phyloP scores from a whole-genome alignment of 2,888 invertebrate species.

The Sminthurides aquaticus region DNA sequence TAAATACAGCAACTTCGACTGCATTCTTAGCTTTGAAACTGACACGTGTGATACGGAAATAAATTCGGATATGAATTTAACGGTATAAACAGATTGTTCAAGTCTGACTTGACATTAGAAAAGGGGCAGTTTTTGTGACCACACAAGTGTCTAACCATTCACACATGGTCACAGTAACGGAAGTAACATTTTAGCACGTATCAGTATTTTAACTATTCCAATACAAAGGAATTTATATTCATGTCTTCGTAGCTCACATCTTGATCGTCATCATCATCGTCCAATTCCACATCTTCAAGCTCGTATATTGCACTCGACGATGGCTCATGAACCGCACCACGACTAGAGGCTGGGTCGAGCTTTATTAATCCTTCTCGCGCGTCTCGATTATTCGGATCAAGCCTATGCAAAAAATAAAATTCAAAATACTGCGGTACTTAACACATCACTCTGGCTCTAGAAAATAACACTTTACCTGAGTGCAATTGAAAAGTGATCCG shows the following conservation, averaged over 20 bases:
- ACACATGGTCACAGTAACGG: too few relatives aligned
- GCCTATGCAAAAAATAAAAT: constrained; percentile 46
- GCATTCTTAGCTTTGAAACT: too few relatives aligned
- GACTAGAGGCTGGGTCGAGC: constrained; percentile 52
- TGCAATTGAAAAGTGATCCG: constrained; percentile 61
- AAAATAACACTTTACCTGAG: constrained; percentile 51
- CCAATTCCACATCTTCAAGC: constrained; percentile 36
- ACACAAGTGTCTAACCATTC: too few relatives aligned
- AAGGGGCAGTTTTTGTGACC: too few relatives aligned
- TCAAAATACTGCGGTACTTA: neutral
- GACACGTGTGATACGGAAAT: too few relatives aligned
- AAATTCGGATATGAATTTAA: too few relatives aligned
- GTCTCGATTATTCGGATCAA: constrained; percentile 59
- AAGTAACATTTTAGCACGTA: too few relatives aligned
- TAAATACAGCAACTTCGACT: too few relatives aligned
- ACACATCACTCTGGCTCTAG: neutral
- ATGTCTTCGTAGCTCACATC: constrained; percentile 18
- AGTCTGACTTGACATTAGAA: too few relatives aligned
- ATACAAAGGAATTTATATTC: constrained; percentile 15
- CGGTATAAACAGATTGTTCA: too few relatives aligned
- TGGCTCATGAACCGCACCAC: constrained; percentile 28
- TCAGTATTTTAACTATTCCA: neutral
- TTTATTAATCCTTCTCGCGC: constrained; percentile 60
- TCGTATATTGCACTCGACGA: constrained; percentile 29
- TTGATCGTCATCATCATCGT: constrained; percentile 36